Base-by-base conservation (phyloP, 1,140 invertebrate species). In the Vanessa tameamea region DNA sequence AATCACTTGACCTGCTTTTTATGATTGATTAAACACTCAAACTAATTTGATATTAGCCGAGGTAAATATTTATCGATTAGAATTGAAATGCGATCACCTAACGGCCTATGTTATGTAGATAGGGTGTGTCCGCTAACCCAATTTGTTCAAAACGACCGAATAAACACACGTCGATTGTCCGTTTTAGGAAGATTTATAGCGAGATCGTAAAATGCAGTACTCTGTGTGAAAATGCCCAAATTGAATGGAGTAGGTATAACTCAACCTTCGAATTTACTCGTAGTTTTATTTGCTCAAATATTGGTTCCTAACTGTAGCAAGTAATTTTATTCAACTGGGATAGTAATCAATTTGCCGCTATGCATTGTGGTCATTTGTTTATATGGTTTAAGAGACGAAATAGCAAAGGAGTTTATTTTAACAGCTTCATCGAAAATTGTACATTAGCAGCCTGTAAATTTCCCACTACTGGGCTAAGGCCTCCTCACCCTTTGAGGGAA, bases 121-220 rank as follows among this genome's bases (percentile, higher is more conserved):
- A 84, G 81, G 80, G 82, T 82, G 82, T 83, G 81, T 73, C 78
- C 81, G 81, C 83, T 88, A 90, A 88, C 86, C 88, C 85, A 90
- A 88, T 90, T 90, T 85, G 83, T 81, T 76, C 78, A 84, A 84
- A 89, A 86, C 82, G 85, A 85, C 84, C 82, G 78, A 81, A 83
- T 86, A 89, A 89, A 89, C 85, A 87, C 73, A 87, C 80, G 79
- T 82, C 80, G 78, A 87, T 83, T 82, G 77, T 79, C 80, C 83
- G 79, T 84, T 81, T 72, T 79, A 78, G 79, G 51, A 69, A 82
- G 83, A 87, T 88, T 87, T 88, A 88, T 87, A 81, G 80, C 78
- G 75, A 75, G 80, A 83, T 82, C 82, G 80, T 87, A 85, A 88
- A 88, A 86, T 85, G 85, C 85, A 85, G 76, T 73, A 76, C 79